Percentiles rank a stretch among this genome's conserved stretches.
Evolutionary conservation across 2,797 vertebrate genomes (phyloP).

Genomic region (Melanotaenia maccullochi): DNA sequence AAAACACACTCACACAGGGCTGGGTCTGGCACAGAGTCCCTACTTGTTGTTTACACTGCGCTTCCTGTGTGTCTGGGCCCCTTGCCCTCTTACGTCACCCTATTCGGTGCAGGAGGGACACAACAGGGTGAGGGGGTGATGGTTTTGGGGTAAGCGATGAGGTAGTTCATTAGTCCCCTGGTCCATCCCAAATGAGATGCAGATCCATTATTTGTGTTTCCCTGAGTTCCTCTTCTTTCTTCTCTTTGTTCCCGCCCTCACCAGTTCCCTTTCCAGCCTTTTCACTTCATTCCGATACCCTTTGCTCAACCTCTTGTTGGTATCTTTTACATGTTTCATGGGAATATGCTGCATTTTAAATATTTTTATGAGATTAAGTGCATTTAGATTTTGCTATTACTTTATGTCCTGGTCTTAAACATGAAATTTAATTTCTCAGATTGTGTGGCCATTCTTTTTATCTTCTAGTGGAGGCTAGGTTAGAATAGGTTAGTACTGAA

Average conservation of each 20-base stretch:
- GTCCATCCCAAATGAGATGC: conserved; percentile 75
- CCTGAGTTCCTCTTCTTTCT: conserved; percentile 49
- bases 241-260: conserved; percentile 43
- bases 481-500: conserved; percentile 17
- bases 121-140: conserved; percentile 59
- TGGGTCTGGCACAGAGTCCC: conserved; percentile 47
- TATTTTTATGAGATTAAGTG: background rate
- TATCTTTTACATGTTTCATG: conserved; percentile 60
- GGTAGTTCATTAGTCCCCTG: conserved; percentile 78
- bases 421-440: background rate
- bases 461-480: conserved; percentile 5
- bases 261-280: conserved; percentile 54
- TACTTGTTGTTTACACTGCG: conserved; percentile 81
- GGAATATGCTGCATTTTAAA: conserved; percentile 13
- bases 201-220: conserved; percentile 68
- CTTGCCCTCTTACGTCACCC: conserved; percentile 78
- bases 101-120: conserved; percentile 67
- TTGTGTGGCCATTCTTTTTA: background rate
- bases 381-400: background rate
- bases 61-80: conserved; percentile 81
- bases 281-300: conserved; percentile 52
- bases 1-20: conserved; percentile 39
- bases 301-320: conserved; percentile 33
- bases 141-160: conserved; percentile 71
- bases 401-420: background rate